These are phyloP conservation scores for Apis mellifera DNA, from an alignment of 1,140 invertebrate genomes.

Conservation along the genomic window Amel_HAv3.1 CM009934.2:2856001-2856500, in stretches of 20 bases:
- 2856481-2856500: too few relatives aligned
- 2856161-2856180: slow-evolving; percentile 35
- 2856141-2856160: slow-evolving; percentile 28
- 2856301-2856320: slow-evolving; percentile 6
- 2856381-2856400: too few relatives aligned
- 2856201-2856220: slow-evolving; percentile 18
- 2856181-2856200: neutral
- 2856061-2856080: neutral
- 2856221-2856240: neutral
- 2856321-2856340: neutral
- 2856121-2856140: neutral
- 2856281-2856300: neutral
- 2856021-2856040: neutral
- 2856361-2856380: too few relatives aligned
- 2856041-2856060: neutral
- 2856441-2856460: too few relatives aligned
- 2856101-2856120: neutral
- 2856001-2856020: neutral
- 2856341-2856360: neutral
- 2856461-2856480: too few relatives aligned
- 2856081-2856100: neutral
- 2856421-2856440: too few relatives aligned
- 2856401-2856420: too few relatives aligned
- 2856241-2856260: neutral
- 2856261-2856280: neutral